phyloP scores from a whole-genome alignment of 2,113 vertebrate species.

The Macaca fascicularis region T2T-MFA8v1.1 NC_088380.1:140348501-140349000 shows the following conservation, averaged over 20 bases:
- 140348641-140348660: neutral
- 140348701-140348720: neutral
- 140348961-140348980: neutral
- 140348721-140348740: fast-evolving
- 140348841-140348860: neutral
- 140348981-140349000: neutral
- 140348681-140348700: neutral
- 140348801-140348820: no score
- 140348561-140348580: neutral
- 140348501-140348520: neutral
- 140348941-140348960: neutral
- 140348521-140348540: fast-evolving
- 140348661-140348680: neutral
- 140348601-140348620: fast-evolving
- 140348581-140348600: neutral
- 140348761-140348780: fast-evolving
- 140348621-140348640: fast-evolving
- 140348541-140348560: neutral
- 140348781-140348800: neutral
- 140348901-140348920: neutral
- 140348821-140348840: neutral
- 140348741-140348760: fast-evolving
- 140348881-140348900: neutral
- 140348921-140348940: neutral
- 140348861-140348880: neutral